Base-by-base conservation (phyloP, 1,140 invertebrate genomes). In the Camponotus floridanus region DNA sequence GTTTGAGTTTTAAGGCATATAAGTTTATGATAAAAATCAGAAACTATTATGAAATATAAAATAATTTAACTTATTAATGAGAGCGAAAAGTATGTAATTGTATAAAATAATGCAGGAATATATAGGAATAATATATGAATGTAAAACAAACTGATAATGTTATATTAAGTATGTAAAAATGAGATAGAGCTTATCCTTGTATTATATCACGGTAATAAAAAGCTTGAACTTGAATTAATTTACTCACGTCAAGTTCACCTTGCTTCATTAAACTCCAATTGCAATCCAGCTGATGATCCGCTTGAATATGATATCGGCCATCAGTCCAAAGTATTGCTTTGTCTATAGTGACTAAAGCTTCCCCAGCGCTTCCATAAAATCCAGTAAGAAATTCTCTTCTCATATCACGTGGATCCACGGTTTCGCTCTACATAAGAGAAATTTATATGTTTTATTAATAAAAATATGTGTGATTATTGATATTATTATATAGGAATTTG, bases 271-370 rank as follows among this genome's bases (percentile, higher is more conserved):
- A 95, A 33, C 96, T 96, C 98, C 98, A 98, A 85, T 97, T 96
- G 90, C 97, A 98, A 87, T 97, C 96, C 3, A 98, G 94, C 91
- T 98, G 96, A 26, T 97, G 95, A 67, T 98, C 96, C 0, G 98
- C 98, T 90, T 97, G 97, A 33, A 97, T 93, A 90, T 97, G 97
- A 94, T 99, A 99, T 45, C 98, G 96, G 2, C 98, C 97, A 93
- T 99, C 98, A 2, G 98, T 98, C 99, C 98, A 99, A 26, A 99
- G 91, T 1, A 97, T 97, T 0, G 98, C 98, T 36, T 96, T 96
- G n/a, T 95, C 94, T 62, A 95, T 91, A 0, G 98, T 98, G 4
- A 99, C 95, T 2, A 99, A 96, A 0, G 97, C 98, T 2, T 97
- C 97, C 0, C 97, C 98, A 57, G 97, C 96, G 21, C 96, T 97